These are phyloP conservation scores for Hippopotamyrus pictus DNA, from an alignment of 2,797 vertebrate genomes.

Conservation along the genomic window DNA sequence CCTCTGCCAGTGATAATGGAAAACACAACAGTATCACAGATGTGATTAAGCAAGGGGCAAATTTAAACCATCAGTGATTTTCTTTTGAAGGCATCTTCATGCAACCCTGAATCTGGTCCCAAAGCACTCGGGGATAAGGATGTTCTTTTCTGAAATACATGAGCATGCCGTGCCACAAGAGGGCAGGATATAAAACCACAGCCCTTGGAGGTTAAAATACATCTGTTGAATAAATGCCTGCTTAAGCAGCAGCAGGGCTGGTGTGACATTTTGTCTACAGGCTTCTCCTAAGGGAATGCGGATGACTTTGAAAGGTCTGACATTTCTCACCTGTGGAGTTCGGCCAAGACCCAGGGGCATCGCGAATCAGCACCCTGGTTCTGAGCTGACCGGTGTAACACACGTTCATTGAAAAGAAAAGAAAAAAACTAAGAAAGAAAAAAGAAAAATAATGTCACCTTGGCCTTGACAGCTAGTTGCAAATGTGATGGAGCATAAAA, in stretches of 20 bases:
- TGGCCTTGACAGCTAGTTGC: slow-evolving; percentile 6
- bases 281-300: slow-evolving; percentile 25
- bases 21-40: slow-evolving; percentile 44
- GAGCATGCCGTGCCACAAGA: slow-evolving; percentile 36
- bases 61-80: slow-evolving; percentile 48
- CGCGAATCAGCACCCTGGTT: background rate
- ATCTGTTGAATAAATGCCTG: slow-evolving; percentile 1
- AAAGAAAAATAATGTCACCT: background rate
- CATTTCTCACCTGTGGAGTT: slow-evolving; percentile 12
- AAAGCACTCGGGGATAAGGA: slow-evolving; percentile 41
- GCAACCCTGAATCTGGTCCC: slow-evolving; percentile 57
- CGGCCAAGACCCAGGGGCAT: background rate
- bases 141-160: slow-evolving; percentile 43
- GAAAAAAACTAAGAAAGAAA: background rate
- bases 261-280: slow-evolving; percentile 49
- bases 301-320: slow-evolving; percentile 13
- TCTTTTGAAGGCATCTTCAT: slow-evolving; percentile 50
- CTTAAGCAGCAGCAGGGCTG: slow-evolving; percentile 34
- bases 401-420: background rate
- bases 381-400: background rate
- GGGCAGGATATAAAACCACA: slow-evolving; percentile 40
- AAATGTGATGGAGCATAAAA: slow-evolving; percentile 20
- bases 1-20: slow-evolving; percentile 50
- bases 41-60: slow-evolving; percentile 44
- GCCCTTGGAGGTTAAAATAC: slow-evolving; percentile 29